Percentiles rank a stretch among this genome's conserved stretches.
phyloP scores from a whole-genome alignment of 1,140 invertebrate genomes.

The Spodoptera litura region DNA sequence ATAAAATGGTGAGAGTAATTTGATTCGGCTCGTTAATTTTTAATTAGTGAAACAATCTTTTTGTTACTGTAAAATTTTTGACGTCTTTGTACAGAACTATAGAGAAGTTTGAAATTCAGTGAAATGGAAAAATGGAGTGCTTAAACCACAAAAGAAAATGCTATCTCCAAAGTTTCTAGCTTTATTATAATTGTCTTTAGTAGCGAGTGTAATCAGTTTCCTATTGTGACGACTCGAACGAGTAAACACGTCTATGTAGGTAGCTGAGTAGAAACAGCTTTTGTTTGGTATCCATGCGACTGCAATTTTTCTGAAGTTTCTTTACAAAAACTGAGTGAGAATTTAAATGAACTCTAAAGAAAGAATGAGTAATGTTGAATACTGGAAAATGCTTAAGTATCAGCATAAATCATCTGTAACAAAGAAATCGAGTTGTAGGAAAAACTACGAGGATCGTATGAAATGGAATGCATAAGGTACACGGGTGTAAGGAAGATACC shows the following conservation, averaged over 20 bases:
- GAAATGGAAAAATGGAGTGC: conserved; percentile 10
- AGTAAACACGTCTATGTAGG: not conserved
- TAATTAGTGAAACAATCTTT: conserved; percentile 42
- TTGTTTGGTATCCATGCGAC: conserved; percentile 25
- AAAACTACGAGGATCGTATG: conserved; percentile 48
- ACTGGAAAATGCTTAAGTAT: conserved; percentile 52
- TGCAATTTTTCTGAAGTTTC: conserved; percentile 37
- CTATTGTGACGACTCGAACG: not conserved
- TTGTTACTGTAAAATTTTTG: conserved; percentile 24
- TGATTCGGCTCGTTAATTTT: conserved; percentile 47
- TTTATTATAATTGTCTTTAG: not conserved
- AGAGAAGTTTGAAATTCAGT: conserved; percentile 14
- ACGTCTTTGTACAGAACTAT: conserved; percentile 28
- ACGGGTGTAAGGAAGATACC: conserved; percentile 33
- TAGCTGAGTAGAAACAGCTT: not conserved
- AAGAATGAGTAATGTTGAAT: conserved; percentile 47
- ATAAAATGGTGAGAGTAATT: conserved; percentile 47
- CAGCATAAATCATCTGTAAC: conserved; percentile 54
- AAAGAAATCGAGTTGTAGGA: conserved; percentile 50
- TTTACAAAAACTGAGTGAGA: conserved; percentile 46
- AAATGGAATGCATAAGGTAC: conserved; percentile 46
- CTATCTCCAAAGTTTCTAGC: conserved; percentile 1
- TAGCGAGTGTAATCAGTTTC: not conserved
- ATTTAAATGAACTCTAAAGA: conserved; percentile 48
- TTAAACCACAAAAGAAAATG: conserved; percentile 3